These are phyloP conservation scores for Cryptophagus acutangulus DNA, from an alignment of 2,888 invertebrate species.

Conservation along the genomic window DNA sequence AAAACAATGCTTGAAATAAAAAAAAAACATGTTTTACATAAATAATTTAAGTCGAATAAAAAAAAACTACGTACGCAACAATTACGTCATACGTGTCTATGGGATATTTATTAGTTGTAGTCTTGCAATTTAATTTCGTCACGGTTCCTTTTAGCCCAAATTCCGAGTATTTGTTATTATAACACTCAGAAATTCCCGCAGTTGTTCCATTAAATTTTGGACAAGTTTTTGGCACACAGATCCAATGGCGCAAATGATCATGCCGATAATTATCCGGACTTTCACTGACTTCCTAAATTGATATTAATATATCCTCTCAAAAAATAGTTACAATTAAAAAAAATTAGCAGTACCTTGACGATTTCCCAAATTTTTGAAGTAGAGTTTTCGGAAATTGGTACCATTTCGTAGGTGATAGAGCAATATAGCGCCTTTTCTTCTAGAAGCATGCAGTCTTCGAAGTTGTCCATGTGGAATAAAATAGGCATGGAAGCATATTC, in stretches of 20 bases:
- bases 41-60: no score
- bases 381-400: constrained; percentile 3
- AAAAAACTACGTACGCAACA: no score
- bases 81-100: no score
- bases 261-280: neutral
- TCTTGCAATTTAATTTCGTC: no score
- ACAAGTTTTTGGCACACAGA: neutral
- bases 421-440: constrained; percentile 22
- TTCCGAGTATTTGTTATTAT: no score
- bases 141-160: no score
- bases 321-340: neutral
- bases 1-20: no score
- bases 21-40: no score
- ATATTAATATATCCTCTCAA: neutral
- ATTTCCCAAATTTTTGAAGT: neutral
- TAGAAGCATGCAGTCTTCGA: constrained; percentile 25
- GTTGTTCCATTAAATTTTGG: no score
- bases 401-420: constrained; percentile 15
- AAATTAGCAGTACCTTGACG: neutral
- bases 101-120: no score
- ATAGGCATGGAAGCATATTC: constrained; percentile 23
- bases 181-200: no score
- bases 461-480: constrained; percentile 25
- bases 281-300: neutral
- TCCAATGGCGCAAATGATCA: neutral